Conservation (phyloP, 2,797 vertebrate species). For the Danio jaintianensis region DNA sequence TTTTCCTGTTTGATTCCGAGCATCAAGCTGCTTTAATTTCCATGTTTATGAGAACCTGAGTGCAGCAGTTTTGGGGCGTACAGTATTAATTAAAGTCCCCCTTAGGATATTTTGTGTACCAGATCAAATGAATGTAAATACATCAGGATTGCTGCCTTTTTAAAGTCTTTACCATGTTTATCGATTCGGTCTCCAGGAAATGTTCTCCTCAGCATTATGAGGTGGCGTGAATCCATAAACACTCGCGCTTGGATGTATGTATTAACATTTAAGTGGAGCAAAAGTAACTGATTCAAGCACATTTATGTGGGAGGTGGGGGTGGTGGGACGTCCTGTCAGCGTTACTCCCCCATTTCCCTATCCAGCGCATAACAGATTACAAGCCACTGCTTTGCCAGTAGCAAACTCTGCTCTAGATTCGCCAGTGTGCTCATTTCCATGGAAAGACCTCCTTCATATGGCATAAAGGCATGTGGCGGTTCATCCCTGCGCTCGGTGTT, state of each 20-base stretch:
- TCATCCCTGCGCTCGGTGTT: slow-evolving; percentile 1
- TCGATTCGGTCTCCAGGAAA: slow-evolving; percentile 56
- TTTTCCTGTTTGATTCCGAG: neutral
- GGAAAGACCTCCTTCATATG: slow-evolving; percentile 57
- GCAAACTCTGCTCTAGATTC: slow-evolving; percentile 69
- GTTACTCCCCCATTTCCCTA: slow-evolving; percentile 52
- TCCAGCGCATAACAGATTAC: slow-evolving; percentile 65
- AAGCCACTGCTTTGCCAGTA: slow-evolving; percentile 67
- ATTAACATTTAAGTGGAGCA: slow-evolving; percentile 6
- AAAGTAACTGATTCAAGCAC: slow-evolving; percentile 61
- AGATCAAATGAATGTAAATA: slow-evolving; percentile 64
- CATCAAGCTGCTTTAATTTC: slow-evolving; percentile 5
- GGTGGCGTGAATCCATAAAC: neutral
- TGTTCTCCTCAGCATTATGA: slow-evolving; percentile 8
- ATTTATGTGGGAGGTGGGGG: slow-evolving; percentile 60
- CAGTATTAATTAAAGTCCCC: slow-evolving; percentile 21
- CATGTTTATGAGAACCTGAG: slow-evolving; percentile 12
- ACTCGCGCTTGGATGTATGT: neutral
- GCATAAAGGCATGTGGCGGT: slow-evolving; percentile 55
- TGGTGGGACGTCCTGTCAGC: slow-evolving; percentile 67
- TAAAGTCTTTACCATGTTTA: slow-evolving; percentile 47
- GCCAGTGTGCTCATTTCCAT: slow-evolving; percentile 58
- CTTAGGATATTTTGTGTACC: slow-evolving; percentile 52
- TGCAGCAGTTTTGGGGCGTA: neutral
- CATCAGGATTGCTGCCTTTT: slow-evolving; percentile 49